Conservation (phyloP, 2,797 vertebrate species). For the Coluber constrictor region DNA sequence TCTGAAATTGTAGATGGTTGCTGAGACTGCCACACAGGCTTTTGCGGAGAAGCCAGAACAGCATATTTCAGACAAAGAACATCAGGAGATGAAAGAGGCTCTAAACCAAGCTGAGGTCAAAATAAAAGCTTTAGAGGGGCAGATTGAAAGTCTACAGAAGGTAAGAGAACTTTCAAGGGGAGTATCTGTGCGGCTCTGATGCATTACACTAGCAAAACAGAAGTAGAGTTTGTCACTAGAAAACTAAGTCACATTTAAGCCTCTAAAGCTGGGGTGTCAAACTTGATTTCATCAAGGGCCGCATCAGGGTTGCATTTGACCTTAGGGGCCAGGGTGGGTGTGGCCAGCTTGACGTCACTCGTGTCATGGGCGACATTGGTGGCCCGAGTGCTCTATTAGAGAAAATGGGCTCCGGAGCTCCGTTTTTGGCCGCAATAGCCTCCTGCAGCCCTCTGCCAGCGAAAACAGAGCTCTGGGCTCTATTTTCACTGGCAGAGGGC, state of each 20-base stretch:
- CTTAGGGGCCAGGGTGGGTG: too few relatives aligned
- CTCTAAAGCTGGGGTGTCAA: not conserved
- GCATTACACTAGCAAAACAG: not conserved
- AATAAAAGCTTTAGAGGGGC: constrained; percentile 80
- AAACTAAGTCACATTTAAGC: not conserved
- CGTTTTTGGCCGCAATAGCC: too few relatives aligned
- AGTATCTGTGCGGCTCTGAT: too few relatives aligned
- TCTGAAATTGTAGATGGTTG: constrained; percentile 43
- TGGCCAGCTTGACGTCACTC: too few relatives aligned
- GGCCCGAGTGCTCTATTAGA: accelerated
- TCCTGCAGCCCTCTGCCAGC: too few relatives aligned
- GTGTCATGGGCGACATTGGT: too few relatives aligned
- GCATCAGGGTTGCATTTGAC: too few relatives aligned
- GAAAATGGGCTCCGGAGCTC: too few relatives aligned
- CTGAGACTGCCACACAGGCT: constrained; percentile 78
- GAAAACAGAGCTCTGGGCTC: too few relatives aligned
- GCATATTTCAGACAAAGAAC: constrained; percentile 83
- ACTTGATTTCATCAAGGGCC: too few relatives aligned
- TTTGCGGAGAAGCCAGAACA: constrained; percentile 82
- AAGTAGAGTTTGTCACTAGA: not conserved
- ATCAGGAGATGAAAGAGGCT: constrained; percentile 82
- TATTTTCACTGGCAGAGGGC: too few relatives aligned
- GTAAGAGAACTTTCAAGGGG: constrained; percentile 60
- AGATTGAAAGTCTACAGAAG: constrained; percentile 86
- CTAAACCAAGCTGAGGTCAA: constrained; percentile 82